Percentiles rank a stretch among this genome's conserved stretches.
Conservation (phyloP, 2,888 invertebrate genomes). For the Tetrapedia diversipes region DNA sequence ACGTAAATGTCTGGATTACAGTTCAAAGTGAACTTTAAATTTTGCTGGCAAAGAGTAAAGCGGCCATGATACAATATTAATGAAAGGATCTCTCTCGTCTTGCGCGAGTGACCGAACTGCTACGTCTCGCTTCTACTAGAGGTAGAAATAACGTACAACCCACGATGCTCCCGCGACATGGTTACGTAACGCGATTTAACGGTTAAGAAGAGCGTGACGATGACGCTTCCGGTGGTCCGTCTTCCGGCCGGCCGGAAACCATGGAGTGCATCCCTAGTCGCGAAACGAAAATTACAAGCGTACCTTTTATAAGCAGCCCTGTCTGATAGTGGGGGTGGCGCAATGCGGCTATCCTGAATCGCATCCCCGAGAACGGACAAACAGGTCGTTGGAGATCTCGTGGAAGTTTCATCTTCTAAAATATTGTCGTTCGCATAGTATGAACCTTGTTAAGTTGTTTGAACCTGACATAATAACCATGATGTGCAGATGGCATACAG, state of each 20-base stretch:
- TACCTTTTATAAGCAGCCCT: constrained; percentile 61
- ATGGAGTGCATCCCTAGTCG: constrained; percentile 29
- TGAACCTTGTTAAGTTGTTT: too few species aligned
- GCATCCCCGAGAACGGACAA: constrained; percentile 62
- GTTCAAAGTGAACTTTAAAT: too few species aligned
- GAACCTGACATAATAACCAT: too few species aligned
- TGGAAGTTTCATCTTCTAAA: constrained; percentile 4
- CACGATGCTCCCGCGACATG: constrained; percentile 3
- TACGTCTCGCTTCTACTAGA: too few species aligned
- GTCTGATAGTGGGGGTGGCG: constrained; percentile 69
- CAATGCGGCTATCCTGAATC: constrained; percentile 68
- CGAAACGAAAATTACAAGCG: constrained; percentile 61
- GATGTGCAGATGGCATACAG: too few species aligned
- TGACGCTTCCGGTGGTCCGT: constrained; percentile 37
- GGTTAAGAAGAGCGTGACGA: constrained; percentile 39
- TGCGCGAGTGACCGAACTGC: too few species aligned
- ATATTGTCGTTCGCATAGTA: neutral
- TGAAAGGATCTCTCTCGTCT: too few species aligned
- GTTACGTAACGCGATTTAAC: constrained; percentile 46
- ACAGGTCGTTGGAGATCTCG: constrained; percentile 47
- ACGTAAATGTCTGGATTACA: too few species aligned
- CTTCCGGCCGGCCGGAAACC: constrained; percentile 29
- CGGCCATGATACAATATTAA: too few species aligned
- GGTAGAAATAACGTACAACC: too few species aligned
- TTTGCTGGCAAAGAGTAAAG: too few species aligned